Evolutionary conservation across 2,113 vertebrate genomes (phyloP), one percentile per base, ranked within the genome.

Genomic region (Ailuropoda melanoleuca): DNA sequence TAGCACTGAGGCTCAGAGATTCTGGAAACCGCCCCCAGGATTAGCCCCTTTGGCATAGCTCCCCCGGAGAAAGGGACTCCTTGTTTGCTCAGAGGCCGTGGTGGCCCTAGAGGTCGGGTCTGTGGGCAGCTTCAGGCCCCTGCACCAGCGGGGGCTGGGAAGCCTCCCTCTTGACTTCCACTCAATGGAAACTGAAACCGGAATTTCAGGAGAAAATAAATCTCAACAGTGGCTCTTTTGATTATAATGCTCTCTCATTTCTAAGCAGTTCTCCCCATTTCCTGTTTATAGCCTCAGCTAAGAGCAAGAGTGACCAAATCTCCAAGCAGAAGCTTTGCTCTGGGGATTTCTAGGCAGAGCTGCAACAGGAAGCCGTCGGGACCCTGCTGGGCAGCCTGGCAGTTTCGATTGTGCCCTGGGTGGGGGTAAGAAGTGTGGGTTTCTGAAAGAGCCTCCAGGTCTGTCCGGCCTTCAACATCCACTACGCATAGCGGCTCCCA

Each of bases 251-350:
- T 83, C 62, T 64, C 80, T 87, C 26, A 2, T 91, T 84, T 86
- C 75, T 92, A 90, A 93, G 77, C 34, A 26, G 18, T 72, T 82
- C 84, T 86, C 31, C 92, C 55, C 11, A 56, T 60, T 96, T 98
- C 97, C 97, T 97, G 97, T 92, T 97, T 97, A 84, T 56, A 87
- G 24, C 55, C 46, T 46, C 12, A 85, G 10, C 15, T 10, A 56
- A 91, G 91, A 92, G 62, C 91, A 93, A 77, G 96, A 93, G 66
- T 55, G 53, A 78, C 60, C n/a, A n/a, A 8, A 24, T 29, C 62
- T 60, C 74, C 31, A 26, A 50, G 80, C 39, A 24, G 10, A 66
- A 50, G 34, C 1, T 21, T 89, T 97, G 66, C 95, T 84, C 78
- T 62, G 46, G 93, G 87, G 92, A 92, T 93, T 84, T 96, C 37